Base-by-base conservation (phyloP, 2,888 invertebrate species). In the Cybosia mesomella region DNA sequence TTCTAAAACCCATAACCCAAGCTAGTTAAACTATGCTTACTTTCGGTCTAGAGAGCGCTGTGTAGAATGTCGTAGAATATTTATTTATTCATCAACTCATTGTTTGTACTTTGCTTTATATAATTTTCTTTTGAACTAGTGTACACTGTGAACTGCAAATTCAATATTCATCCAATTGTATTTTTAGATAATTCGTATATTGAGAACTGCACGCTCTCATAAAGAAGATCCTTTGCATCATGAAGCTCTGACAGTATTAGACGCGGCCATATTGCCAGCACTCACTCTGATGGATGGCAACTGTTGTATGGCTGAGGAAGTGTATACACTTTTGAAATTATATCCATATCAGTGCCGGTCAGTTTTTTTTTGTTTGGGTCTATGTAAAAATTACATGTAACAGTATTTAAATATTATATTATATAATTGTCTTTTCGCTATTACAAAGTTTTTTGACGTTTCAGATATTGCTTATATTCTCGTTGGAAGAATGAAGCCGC, bases 231-330 rank as follows among this genome's bases (percentile, higher is more conserved):
- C 95, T 13, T 92, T 98, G 57, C 98, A 98, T 87, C 97, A 97
- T 84, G 98, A 98, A 75, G 97, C 98, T 57, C 92, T 99, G 67
- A 98, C 97, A 8, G 95, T 99, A 60, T 92, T 99, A 68, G 99
- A 99, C 87, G 97, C 98, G 58, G 97, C 98, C 1, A 96, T 99
- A 72, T 92, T 99, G 72, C 99, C 99, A 0, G 96, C 98, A 0
- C 95, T 99, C 28, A 98, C 98, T 0, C 97, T 98, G 81, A 96
- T 99, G 95, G 98, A 98, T 77, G 98, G 98, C 82, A 99, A 99
- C 91, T 99, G 99, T 88, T 98, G 98, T 80, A 97, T 99, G 90
- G 98, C 99, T 5, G 99, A 99, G 90, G 99, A 99, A 91, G 96
- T 99, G 72, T 99, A 99, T 98, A 97, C 97, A 60, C 96, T 99